Evolutionary conservation across 2,113 vertebrate species (phyloP).

Genomic region (Grantiella picta): DNA sequence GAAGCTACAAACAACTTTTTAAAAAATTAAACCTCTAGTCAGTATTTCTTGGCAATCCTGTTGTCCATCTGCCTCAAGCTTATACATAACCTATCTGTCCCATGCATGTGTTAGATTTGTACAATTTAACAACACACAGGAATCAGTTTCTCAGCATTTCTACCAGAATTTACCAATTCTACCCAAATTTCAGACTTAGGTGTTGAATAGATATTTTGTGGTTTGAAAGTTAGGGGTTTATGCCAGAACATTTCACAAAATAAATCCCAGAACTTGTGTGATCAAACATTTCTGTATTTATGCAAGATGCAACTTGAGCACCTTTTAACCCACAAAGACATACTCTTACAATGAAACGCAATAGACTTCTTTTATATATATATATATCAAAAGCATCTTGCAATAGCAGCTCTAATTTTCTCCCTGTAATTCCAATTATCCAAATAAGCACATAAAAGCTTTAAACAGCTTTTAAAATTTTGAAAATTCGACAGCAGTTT

Average conservation of each 20-base stretch:
- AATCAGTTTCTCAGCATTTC: neutral
- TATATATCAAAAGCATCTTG: neutral
- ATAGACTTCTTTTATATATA: neutral
- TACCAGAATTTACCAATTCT: neutral
- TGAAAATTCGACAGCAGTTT: neutral
- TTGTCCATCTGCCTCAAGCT: neutral
- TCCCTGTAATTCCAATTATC: neutral
- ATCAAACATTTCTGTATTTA: neutral
- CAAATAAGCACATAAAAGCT: neutral
- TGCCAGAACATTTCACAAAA: neutral
- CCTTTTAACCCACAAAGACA: neutral
- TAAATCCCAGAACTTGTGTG: neutral
- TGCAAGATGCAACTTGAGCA: slow-evolving; percentile 30
- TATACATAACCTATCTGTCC: neutral
- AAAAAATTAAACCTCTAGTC: neutral
- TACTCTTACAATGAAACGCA: slow-evolving; percentile 4
- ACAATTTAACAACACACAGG: slow-evolving; percentile 26
- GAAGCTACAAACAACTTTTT: neutral
- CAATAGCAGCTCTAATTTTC: neutral
- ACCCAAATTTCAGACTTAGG: neutral
- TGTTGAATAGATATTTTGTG: neutral
- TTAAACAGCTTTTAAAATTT: neutral
- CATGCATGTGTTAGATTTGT: neutral
- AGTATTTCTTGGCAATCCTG: neutral
- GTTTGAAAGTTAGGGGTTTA: neutral